These are phyloP conservation scores for Spea bombifrons DNA, from an alignment of 2,113 vertebrate genomes.

Conservation along the genomic window DNA sequence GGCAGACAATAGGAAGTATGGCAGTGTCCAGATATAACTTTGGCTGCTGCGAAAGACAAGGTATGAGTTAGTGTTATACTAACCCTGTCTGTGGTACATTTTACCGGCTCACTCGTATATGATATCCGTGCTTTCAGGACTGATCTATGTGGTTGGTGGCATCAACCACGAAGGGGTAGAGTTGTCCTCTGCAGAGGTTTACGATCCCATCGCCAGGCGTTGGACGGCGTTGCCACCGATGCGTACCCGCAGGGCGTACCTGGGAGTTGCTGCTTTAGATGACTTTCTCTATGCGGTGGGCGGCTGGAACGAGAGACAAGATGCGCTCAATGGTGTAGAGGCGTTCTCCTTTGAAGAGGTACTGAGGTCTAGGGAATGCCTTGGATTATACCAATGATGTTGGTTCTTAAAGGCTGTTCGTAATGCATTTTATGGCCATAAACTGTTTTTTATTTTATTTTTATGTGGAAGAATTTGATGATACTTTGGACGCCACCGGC, in stretches of 20 bases:
- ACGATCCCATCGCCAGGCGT: slow-evolving; percentile 84
- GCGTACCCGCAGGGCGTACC: slow-evolving; percentile 84
- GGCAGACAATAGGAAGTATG: slow-evolving; percentile 93
- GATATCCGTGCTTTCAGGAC: slow-evolving; percentile 64
- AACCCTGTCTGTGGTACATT: too few relatives aligned
- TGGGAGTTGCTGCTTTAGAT: slow-evolving; percentile 87
- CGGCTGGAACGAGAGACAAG: slow-evolving; percentile 90
- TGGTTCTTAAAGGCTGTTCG: too few relatives aligned
- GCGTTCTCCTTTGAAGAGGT: slow-evolving; percentile 96
- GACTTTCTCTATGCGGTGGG: slow-evolving; percentile 92
- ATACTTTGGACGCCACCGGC: too few relatives aligned
- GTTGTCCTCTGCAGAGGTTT: slow-evolving; percentile 85
- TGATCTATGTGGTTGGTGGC: slow-evolving; percentile 92
- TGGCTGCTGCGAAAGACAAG: slow-evolving; percentile 95
- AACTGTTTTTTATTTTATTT: too few relatives aligned
- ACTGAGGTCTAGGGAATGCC: neutral
- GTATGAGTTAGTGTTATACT: slow-evolving; percentile 55
- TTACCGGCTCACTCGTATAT: too few relatives aligned
- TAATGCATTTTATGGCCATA: too few relatives aligned
- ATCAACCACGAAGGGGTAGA: slow-evolving; percentile 89
- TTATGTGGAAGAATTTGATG: too few relatives aligned
- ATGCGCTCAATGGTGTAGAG: slow-evolving; percentile 87
- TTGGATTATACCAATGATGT: too few relatives aligned
- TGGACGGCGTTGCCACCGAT: slow-evolving; percentile 89
- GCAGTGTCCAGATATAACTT: slow-evolving; percentile 88